Base-by-base conservation (phyloP, 2,113 vertebrate species). In the Melanostigma gelatinosum region DNA sequence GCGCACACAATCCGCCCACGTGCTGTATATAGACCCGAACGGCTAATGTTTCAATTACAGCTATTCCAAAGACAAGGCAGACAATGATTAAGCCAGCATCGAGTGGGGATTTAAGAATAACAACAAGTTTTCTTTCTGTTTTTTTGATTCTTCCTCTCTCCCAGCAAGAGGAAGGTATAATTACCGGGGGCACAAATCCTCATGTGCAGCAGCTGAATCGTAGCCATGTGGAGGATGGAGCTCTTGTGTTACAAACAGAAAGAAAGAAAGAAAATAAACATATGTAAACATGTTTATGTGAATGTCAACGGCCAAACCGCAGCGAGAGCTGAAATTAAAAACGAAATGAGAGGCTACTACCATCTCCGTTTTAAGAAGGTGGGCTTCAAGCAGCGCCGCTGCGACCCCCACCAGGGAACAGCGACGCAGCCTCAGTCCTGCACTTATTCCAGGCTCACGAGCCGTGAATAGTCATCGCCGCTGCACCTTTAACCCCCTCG, bases 41-140 rank as follows among this genome's bases (percentile, higher is more conserved):
- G 77, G 88, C 87, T 92, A 92, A 92, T 90, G 92, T 93, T 92
- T 94, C 93, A 92, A 93, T 94, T 93, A 91, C 85, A 92, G 89
- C 84, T 88, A 58, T 87, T 74, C 40, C 77, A 79, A 88, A 90
- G 89, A 92, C 92, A 84, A 90, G 83, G 79, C 85, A 91, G 89
- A 88, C 89, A 86, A 92, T 90, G 90, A 93, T 91, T 91, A 93
- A 90, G 86, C 88, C 86, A n/a, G 72, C 80, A 79, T 88, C 48
- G 77, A 91, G 88, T 79, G 86, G 89, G 88, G 83, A 90, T 92
- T 91, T 90, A 88, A 92, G 86, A 92, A 90, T 80, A 92, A 89
- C 91, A 87, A 81, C 84, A 85, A 74, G 22, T 75, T 72, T 4
- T 68, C 67, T 72, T 0, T 68, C 24, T 18, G 18, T 52, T 46